These are phyloP conservation scores for Tetrapedia diversipes DNA, from an alignment of 2,888 invertebrate genomes.

Conservation along the genomic window DNA sequence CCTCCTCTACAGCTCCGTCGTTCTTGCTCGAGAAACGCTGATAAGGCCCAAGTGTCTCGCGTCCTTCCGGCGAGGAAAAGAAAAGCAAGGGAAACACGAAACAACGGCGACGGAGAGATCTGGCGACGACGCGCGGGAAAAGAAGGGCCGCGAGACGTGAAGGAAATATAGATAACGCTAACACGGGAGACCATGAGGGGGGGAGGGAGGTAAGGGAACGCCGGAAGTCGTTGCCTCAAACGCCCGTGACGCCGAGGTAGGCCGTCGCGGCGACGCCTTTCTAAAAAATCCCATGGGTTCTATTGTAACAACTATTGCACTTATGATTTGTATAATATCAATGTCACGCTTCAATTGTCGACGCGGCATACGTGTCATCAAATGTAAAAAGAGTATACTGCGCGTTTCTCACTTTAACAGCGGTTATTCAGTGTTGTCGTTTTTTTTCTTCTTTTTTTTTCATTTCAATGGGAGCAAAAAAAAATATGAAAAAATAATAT, in stretches of 20 bases:
- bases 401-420: too few relatives aligned
- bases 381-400: slow-evolving; percentile 54
- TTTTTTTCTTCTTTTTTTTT: too few relatives aligned
- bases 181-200: neutral
- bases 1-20: too few relatives aligned
- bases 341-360: slow-evolving; percentile 50
- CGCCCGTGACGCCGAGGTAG: slow-evolving; percentile 7
- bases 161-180: neutral
- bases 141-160: slow-evolving; percentile 14
- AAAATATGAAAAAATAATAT: slow-evolving; percentile 32
- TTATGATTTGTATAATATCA: slow-evolving; percentile 79
- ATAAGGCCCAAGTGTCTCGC: slow-evolving; percentile 32
- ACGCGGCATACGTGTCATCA: slow-evolving; percentile 52
- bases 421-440: too few relatives aligned
- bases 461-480: too few relatives aligned
- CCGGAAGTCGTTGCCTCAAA: slow-evolving; percentile 6
- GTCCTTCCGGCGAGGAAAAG: neutral
- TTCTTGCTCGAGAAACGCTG: slow-evolving; percentile 29
- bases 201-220: too few relatives aligned
- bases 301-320: slow-evolving; percentile 83
- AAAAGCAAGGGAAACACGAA: too few relatives aligned
- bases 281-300: slow-evolving; percentile 69
- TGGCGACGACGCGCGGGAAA: neutral
- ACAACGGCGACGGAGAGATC: neutral
- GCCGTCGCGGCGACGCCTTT: slow-evolving; percentile 48